Base-by-base conservation (phyloP, 1,140 invertebrate genomes). In the Cyrtorhinus lividipennis region DNA sequence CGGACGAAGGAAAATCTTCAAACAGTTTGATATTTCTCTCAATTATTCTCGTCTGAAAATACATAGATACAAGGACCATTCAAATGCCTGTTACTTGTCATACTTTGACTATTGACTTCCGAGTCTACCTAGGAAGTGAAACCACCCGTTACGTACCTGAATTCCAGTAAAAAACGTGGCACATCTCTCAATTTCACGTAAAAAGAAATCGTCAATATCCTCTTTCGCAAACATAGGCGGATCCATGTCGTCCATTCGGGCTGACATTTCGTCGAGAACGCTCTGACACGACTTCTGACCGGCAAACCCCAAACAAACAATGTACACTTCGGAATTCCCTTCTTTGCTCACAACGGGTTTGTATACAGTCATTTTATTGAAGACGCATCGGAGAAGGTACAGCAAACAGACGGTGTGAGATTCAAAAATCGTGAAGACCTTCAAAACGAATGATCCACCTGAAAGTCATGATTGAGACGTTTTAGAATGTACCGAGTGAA, bases 261-360 rank as follows among this genome's bases (percentile, higher is more conserved):
- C 23, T 46, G 27, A 23, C 27, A 46, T 2, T 46, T 48, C 20
- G n/a, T 15, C n/a, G n/a, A 46, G 13, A 22, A 46, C 23, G 24
- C 12, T 15, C 24, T n/a, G 22, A 12, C 18, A 20, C 8, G 8
- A 5, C 10, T 76, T 64, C 45, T 62, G 68, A 24, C 81, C 82
- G 38, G 75, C 75, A 70, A 82, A 92, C 15, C 76, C 74, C n/a
- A 80, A 67, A 71, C 89, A 92, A 12, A 96, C 77, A 0, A 93
- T 76, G 73, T 97, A 98, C 0, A 88, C 80, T 74, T 98, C 94
- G 0, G 93, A 96, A 73, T 97, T 98, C 12, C 93, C 93, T 70
- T 87, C 83, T 72, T 93, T 93, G 46, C 92, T 96, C 0, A 89
- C 91, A 0, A 81, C 84, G 8, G 94, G 94, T 73, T 98, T 98